phyloP scores from a whole-genome alignment of 1,140 invertebrate species.

The Ptiloglossa arizonensis region DNA sequence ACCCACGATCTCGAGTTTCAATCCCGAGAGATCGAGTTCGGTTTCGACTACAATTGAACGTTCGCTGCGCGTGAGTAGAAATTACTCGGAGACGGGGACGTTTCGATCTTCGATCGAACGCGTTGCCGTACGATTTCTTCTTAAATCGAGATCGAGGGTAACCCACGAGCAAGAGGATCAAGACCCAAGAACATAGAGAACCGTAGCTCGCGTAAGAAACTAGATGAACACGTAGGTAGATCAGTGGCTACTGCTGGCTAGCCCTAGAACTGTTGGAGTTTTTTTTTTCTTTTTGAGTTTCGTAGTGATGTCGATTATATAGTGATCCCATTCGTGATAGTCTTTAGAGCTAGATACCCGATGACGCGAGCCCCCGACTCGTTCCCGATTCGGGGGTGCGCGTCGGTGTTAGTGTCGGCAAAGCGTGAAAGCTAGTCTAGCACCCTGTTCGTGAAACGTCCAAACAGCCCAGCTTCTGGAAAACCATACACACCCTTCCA shows the following conservation, averaged over 20 bases:
- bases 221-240: conserved; percentile 59
- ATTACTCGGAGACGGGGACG: neutral
- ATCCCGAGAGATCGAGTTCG: neutral
- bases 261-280: conserved; percentile 58
- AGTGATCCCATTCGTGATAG: conserved; percentile 60
- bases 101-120: neutral
- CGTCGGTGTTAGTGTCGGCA: conserved; percentile 60
- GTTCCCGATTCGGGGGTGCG: conserved; percentile 34
- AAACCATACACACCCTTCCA: conserved; percentile 6
- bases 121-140: neutral
- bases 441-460: conserved; percentile 50
- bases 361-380: conserved; percentile 45
- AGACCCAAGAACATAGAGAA: neutral
- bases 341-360: conserved; percentile 54
- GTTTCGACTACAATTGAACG: neutral
- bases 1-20: neutral
- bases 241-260: conserved; percentile 54
- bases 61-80: neutral
- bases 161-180: neutral
- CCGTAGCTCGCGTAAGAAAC: conserved; percentile 33
- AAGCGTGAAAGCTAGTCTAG: conserved; percentile 61
- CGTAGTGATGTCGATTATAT: conserved; percentile 62
- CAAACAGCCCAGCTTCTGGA: conserved; percentile 63
- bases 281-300: conserved; percentile 58
- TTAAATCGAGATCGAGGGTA: neutral